Percentiles rank a stretch among this genome's conserved stretches.
Conservation (phyloP, 2,888 invertebrate genomes). For the Amblyteles armatorius region DNA sequence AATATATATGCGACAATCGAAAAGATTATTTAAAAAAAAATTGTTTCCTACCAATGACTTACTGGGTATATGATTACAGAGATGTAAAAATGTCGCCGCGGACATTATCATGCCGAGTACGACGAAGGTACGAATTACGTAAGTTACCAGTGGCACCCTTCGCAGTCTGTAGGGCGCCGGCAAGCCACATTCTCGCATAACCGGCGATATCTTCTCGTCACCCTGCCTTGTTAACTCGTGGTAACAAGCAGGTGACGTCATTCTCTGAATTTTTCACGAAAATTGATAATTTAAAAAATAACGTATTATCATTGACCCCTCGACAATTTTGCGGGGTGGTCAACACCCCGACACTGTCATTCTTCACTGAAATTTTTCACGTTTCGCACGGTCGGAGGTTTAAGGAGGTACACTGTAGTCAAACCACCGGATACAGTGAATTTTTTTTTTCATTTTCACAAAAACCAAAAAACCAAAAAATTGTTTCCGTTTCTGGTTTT, state of each 20-base stretch:
- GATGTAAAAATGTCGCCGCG: slow-evolving; percentile 81
- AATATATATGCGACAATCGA: no score
- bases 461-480: not conserved
- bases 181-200: slow-evolving; percentile 57
- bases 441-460: not conserved
- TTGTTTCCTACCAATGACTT: slow-evolving; percentile 71
- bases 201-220: slow-evolving; percentile 76
- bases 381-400: not conserved
- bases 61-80: slow-evolving; percentile 82
- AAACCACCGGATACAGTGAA: not conserved
- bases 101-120: slow-evolving; percentile 79
- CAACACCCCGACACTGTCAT: not conserved
- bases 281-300: not conserved
- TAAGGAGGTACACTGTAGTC: not conserved
- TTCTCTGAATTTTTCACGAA: slow-evolving; percentile 61
- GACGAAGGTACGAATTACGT: slow-evolving; percentile 76
- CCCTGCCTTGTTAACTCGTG: slow-evolving; percentile 73
- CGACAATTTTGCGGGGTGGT: not conserved
- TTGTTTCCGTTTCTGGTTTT: no score
- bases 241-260: slow-evolving; percentile 76
- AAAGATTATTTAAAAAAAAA: no score
- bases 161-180: slow-evolving; percentile 40
- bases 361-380: not conserved
- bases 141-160: slow-evolving; percentile 72
- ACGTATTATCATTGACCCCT: not conserved